Base-by-base conservation (phyloP, 2,797 vertebrate genomes). In the Acrossocheilus fasciatus region DNA sequence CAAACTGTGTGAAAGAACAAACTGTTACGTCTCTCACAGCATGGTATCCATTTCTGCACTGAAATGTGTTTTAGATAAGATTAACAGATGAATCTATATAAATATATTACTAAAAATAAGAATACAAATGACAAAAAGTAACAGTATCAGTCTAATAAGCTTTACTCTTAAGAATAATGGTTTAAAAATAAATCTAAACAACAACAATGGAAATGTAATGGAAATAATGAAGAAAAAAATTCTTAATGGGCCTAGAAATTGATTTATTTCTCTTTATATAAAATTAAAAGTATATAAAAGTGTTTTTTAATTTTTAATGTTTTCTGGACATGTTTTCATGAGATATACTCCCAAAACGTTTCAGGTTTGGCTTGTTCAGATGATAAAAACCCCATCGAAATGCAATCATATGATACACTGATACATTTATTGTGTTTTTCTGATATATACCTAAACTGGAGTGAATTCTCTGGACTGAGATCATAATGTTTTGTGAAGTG, bases 1-100 rank as follows among this genome's bases (percentile, higher is more conserved):
- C 17, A 76, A 64, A 77, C 5, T 36, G 20, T 72, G 43, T 43
- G n/a, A 83, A 73, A 84, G 77, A 64, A 80, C 23, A 26, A 74
- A 73, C 26, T 36, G 39, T 23, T 59, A 6, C 2, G 0, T 82
- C n/a, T 52, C n/a, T 54, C 7, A 85, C 1, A 45, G 45, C 43
- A 18, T 6, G 7, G 39, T 14, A 14, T 41, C 12, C 4, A 50
- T 43, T 26, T 70, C 36, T 39, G 34, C 36, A 20, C 36, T 39
- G 36, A 41, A 70, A 70, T 41, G 17, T 4, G 34, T 39, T 69
- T 34, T 59, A 45, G 41, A 45, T 6, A 45, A 74, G 8, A 52
- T 34, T 10, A 77, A 36, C 14, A 77, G 30, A 30, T 34, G 0
- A 47, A 17, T 15, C 14, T 18, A 34, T 76, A 69, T 69, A 11